Evolutionary conservation across 1,140 invertebrate species (phyloP).

Genomic region (Sitophilus oryzae): DNA sequence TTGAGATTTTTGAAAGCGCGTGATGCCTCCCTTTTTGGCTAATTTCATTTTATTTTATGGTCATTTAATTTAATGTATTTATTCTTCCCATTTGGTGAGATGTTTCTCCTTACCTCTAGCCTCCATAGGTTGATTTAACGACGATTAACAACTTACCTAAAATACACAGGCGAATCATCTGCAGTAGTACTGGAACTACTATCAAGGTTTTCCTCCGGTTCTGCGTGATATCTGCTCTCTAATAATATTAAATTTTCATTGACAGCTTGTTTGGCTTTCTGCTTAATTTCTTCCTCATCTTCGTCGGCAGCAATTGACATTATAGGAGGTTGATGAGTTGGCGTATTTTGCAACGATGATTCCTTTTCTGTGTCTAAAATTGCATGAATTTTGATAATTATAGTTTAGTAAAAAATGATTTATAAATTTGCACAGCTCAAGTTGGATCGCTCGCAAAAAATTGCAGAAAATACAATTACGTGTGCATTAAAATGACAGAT

Average conservation of each 20-base stretch:
- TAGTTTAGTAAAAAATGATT: neutral
- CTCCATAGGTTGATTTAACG: neutral
- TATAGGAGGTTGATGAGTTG: constrained; percentile 61
- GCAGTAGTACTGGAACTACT: constrained; percentile 39
- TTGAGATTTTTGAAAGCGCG: too few relatives aligned
- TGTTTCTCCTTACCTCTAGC: too few relatives aligned
- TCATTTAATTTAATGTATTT: too few relatives aligned
- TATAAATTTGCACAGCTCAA: neutral
- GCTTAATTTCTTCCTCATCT: constrained; percentile 33
- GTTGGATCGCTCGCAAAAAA: neutral
- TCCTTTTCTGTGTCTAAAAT: neutral
- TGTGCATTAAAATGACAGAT: too few relatives aligned
- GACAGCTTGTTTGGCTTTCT: constrained; percentile 51
- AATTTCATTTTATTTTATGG: too few relatives aligned
- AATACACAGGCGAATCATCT: constrained; percentile 63
- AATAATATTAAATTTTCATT: constrained; percentile 61
- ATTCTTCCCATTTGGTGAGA: too few relatives aligned
- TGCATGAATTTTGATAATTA: neutral
- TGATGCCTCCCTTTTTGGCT: too few relatives aligned
- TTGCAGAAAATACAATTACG: too few relatives aligned
- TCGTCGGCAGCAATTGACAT: constrained; percentile 56
- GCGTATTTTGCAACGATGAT: constrained; percentile 48
- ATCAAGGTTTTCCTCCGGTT: constrained; percentile 28
- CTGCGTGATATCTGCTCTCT: constrained; percentile 48
- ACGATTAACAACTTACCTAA: constrained; percentile 50